Percentiles rank a stretch among this genome's conserved stretches.
These are phyloP conservation scores for Netelia inedita DNA, from an alignment of 2,888 invertebrate species.

Conservation along the genomic window DNA sequence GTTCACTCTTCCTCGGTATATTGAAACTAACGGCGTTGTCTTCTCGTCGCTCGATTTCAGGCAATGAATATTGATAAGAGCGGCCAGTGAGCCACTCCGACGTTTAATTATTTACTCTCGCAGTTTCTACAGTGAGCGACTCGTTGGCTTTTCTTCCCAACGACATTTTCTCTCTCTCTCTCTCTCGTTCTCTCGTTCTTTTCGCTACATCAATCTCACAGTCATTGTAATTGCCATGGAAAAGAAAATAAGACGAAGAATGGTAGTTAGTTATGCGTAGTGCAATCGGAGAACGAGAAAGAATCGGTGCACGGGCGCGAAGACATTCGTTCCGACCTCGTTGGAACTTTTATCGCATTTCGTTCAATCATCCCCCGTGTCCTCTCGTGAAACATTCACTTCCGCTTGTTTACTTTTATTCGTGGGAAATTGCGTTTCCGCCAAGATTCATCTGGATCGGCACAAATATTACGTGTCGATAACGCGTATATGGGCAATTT, in stretches of 20 bases:
- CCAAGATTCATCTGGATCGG: background rate
- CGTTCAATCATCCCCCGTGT: slow-evolving; percentile 1
- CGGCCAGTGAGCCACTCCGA: slow-evolving; percentile 71
- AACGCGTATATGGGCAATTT: too few relatives aligned
- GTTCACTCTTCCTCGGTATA: slow-evolving; percentile 34
- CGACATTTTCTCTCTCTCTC: slow-evolving; percentile 46
- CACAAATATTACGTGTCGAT: background rate
- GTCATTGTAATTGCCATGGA: slow-evolving; percentile 45
- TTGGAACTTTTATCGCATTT: slow-evolving; percentile 23
- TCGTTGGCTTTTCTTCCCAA: slow-evolving; percentile 63
- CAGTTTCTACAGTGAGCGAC: slow-evolving; percentile 20
- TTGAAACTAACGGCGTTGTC: slow-evolving; percentile 44
- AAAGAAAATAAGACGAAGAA: background rate
- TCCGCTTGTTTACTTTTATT: slow-evolving; percentile 1
- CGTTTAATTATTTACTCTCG: slow-evolving; percentile 75
- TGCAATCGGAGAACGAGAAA: slow-evolving; percentile 25
- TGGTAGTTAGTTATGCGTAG: slow-evolving; percentile 20
- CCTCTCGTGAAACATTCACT: background rate
- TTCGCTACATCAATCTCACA: slow-evolving; percentile 45
- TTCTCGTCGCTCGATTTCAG: slow-evolving; percentile 72
- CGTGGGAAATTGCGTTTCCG: background rate
- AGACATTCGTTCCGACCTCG: background rate
- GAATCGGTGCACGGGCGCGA: background rate
- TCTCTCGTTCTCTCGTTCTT: slow-evolving; percentile 20
- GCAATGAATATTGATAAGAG: slow-evolving; percentile 76